Conservation (phyloP, 2,888 invertebrate species). For the Chaitophorus viminalis region DNA sequence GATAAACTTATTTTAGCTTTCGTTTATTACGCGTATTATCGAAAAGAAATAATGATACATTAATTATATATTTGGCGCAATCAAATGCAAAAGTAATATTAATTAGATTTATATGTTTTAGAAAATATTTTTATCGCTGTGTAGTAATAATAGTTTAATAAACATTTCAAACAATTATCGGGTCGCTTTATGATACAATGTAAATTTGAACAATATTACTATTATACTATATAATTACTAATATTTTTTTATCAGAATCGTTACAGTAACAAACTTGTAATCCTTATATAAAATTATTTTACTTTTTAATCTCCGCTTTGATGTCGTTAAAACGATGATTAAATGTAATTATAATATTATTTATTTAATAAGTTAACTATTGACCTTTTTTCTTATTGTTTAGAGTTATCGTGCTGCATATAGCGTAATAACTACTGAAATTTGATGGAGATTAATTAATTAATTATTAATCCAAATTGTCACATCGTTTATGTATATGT, state of each 20-base stretch:
- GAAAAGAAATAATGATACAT: not conserved
- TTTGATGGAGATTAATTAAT: no score
- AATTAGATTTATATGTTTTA: not conserved
- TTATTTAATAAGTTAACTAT: no score
- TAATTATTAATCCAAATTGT: not conserved
- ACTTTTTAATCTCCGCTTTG: not conserved
- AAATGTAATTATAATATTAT: no score
- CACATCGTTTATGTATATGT: not conserved
- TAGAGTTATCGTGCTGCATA: no score
- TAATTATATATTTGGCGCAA: not conserved
- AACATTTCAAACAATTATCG: not conserved
- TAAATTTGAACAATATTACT: not conserved
- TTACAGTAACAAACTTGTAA: not conserved
- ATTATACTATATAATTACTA: no score
- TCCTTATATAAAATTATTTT: not conserved
- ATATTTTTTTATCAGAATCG: not conserved
- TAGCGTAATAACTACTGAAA: no score
- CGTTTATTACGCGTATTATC: not conserved
- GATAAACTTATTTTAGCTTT: not conserved
- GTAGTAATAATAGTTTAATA: not conserved
- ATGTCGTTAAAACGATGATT: not conserved
- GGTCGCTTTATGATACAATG: not conserved
- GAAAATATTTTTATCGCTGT: not conserved
- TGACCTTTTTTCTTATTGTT: no score
- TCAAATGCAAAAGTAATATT: not conserved